Percentiles rank a stretch among this genome's conserved stretches.
Conservation (phyloP, 2,113 vertebrate species). For the Scomber japonicus region DNA sequence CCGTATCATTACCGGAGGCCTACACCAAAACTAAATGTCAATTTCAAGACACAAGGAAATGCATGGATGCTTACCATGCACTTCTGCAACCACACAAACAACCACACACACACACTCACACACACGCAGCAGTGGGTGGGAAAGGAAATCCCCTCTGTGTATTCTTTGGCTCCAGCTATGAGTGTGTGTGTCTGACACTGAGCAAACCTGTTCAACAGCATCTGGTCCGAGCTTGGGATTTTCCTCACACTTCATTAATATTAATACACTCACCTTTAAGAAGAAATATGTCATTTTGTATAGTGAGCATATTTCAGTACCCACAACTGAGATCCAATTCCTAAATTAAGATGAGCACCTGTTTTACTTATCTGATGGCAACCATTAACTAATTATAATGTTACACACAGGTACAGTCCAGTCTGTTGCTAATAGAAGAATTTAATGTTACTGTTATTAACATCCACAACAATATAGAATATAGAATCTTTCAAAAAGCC, state of each 20-base stretch:
- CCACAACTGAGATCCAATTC: too few relatives aligned
- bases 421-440: too few relatives aligned
- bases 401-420: too few relatives aligned
- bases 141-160: slow-evolving; percentile 75
- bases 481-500: too few relatives aligned
- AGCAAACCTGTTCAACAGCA: slow-evolving; percentile 40
- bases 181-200: slow-evolving; percentile 70
- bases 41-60: slow-evolving; percentile 31
- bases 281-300: background rate
- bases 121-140: slow-evolving; percentile 55
- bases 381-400: too few relatives aligned
- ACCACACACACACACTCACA: slow-evolving; percentile 26
- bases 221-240: slow-evolving; percentile 52
- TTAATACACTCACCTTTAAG: slow-evolving; percentile 17
- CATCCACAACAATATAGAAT: too few relatives aligned
- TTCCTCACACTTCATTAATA: slow-evolving; percentile 58
- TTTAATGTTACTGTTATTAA: too few relatives aligned
- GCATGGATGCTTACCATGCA: slow-evolving; percentile 15
- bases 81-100: slow-evolving; percentile 53
- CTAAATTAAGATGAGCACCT: too few relatives aligned
- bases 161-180: slow-evolving; percentile 52
- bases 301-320: background rate
- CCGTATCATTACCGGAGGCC: slow-evolving; percentile 27
- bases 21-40: slow-evolving; percentile 55
- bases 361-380: too few relatives aligned